Base-by-base conservation (phyloP, 2,888 invertebrate genomes). In the Beris morrisii region DNA sequence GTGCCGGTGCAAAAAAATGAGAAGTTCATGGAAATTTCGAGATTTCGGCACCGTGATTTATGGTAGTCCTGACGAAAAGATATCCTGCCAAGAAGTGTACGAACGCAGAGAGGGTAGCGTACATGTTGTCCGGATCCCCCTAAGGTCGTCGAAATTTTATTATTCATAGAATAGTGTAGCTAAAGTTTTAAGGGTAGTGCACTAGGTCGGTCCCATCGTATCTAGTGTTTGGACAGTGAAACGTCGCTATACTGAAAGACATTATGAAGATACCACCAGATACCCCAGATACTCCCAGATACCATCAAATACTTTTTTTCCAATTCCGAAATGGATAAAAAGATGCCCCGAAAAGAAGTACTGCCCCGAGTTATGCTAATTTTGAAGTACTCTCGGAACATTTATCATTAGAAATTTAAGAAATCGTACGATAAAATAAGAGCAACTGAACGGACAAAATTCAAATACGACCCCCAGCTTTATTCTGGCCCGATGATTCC, bases 11-110 rank as follows among this genome's bases (percentile, higher is more conserved):
- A 15, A 15, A 43, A 43, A 64, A 67, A 57, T 64, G 64, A 57
- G 32, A 64, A 46, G 53, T 64, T 64, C 66, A 59, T 61, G 66
- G 66, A 66, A 59, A 61, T 61, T 61, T 61, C 50, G 61, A 61
- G 61, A 61, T 61, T 61, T 52, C 53, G 65, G 56, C 65, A 61
- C 55, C 31, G 65, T 68, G 67, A 68, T 68, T 68, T 68, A 68
- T 68, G 65, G 55, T 56, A 50, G 52, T 68, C 67, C 53, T 68
- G 67, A 64, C 67, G 64, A 65, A 65, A 68, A 65, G 65, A 64
- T 67, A 67, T 63, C 67, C 56, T 55, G 50, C 48, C 56, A 64
- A 45, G 64, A 58, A 57, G 57, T 61, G 50, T 22, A 22, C 22
- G 22, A 22, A 22, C 22, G 22, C 22, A 1, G 22, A 22, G 22